Base-by-base conservation (phyloP, 2,888 invertebrate species). In the Neoascia interrupta region DNA sequence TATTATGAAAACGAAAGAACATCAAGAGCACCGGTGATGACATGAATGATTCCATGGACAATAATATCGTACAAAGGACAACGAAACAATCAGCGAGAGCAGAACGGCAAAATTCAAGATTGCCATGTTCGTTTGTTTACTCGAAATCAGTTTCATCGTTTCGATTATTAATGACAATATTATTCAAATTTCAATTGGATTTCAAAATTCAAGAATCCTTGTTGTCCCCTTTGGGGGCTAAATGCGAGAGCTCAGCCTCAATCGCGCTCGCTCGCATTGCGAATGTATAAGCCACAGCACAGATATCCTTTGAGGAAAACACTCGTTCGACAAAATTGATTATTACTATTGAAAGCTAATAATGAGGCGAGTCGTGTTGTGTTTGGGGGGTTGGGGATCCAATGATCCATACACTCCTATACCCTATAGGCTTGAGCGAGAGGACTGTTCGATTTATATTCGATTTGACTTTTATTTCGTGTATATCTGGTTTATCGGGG, bases 161-260 rank as follows among this genome's bases (percentile, higher is more conserved):
- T 79, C 60, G 73, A 79, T 79, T 79, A 79, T 79, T 79, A 79
- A 73, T 79, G 79, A 53, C 66, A 79, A 79, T 68, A 68, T 79
- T 79, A 79, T 79, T 79, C 66, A 73, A 73, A 79, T 76, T 66
- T 64, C 53, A 76, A 72, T 76, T 64, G 64, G 47, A 76, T 73
- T 73, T 66, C 43, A 61, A 49, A 64, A 64, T 60, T 72, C 64
- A 34, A 64, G 43, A 58, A 53, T 60, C 56, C 43, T 51, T n/a
- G n/a, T n/a, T n/a, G n/a, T n/a, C 26, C 13, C 18, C 8, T 31
- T 5, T 37, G 6, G 36, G 5, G 36, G n/a, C 26, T 26, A 36
- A 1, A n/a, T n/a, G n/a, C n/a, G n/a, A n/a, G n/a, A n/a, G n/a
- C n/a, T n/a, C n/a, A n/a, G n/a, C n/a, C n/a, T n/a, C n/a, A n/a